These are phyloP conservation scores for Tichodroma muraria DNA, from an alignment of 2,113 vertebrate genomes.

Conservation along the genomic window DNA sequence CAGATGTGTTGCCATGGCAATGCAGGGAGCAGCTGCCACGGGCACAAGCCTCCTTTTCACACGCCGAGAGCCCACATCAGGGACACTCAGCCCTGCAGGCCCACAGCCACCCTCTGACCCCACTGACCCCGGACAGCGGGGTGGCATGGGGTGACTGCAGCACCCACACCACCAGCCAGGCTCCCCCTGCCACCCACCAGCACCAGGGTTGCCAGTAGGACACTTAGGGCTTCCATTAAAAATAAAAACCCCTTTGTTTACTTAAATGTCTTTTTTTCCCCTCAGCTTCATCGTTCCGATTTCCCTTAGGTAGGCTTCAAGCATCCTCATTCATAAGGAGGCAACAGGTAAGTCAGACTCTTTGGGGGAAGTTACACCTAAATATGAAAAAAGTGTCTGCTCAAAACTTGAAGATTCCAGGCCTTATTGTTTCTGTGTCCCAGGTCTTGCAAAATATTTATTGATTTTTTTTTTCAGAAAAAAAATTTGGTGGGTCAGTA, in stretches of 20 bases:
- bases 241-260: background rate
- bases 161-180: background rate
- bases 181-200: background rate
- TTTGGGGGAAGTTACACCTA: background rate
- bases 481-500: background rate
- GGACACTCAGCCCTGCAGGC: background rate
- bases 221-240: background rate
- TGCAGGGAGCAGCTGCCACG: background rate
- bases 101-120: background rate
- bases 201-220: background rate
- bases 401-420: background rate
- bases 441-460: background rate
- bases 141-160: background rate
- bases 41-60: background rate
- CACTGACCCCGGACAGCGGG: fast-evolving
- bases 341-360: background rate
- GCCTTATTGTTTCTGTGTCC: background rate
- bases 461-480: background rate
- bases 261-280: background rate
- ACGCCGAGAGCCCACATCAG: background rate
- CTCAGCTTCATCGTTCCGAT: background rate
- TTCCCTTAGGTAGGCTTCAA: background rate
- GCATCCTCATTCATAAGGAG: background rate
- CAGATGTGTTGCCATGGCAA: slow-evolving; percentile 6
- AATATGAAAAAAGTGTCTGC: background rate